Percentiles rank a stretch among this genome's conserved stretches.
Conservation (phyloP, 1,140 invertebrate genomes). For the Maconellicoccus hirsutus region DNA sequence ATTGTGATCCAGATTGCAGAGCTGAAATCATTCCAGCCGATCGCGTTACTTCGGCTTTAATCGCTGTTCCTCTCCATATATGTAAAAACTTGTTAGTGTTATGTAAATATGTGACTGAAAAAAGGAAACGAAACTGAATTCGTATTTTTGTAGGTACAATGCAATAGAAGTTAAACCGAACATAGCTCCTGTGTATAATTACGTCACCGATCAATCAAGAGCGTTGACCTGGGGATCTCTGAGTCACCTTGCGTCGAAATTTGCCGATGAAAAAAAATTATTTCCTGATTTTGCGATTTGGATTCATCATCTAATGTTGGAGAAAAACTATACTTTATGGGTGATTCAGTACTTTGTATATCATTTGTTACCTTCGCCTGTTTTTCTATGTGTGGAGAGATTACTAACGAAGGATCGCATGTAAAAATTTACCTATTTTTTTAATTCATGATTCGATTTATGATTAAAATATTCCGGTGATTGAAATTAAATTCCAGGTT, state of each 20-base stretch:
- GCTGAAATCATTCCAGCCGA: conserved; percentile 18
- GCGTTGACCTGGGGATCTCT: not conserved
- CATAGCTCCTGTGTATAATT: not conserved
- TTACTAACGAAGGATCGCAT: not conserved
- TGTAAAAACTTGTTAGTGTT: not conserved
- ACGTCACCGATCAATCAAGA: not conserved
- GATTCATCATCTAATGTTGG: not conserved
- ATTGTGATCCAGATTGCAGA: not conserved
- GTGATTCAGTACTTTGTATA: not conserved
- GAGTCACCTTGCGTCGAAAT: not conserved
- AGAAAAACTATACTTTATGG: not conserved
- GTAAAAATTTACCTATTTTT: not conserved
- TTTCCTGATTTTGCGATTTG: not conserved
- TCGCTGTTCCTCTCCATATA: conserved; percentile 7
- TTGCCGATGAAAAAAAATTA: not conserved
- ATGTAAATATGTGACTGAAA: not conserved
- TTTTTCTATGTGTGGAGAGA: not conserved
- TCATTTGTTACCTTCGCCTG: not conserved
- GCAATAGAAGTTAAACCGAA: too few relatives aligned
- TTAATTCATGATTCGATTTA: too few relatives aligned
- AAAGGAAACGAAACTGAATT: too few relatives aligned
- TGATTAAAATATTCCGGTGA: too few relatives aligned
- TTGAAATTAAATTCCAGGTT: too few relatives aligned
- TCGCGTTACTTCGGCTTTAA: not conserved
- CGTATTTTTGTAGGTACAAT: too few relatives aligned